Evolutionary conservation across 2,113 vertebrate species (phyloP).

Genomic region (Dicaeum eximium): DNA sequence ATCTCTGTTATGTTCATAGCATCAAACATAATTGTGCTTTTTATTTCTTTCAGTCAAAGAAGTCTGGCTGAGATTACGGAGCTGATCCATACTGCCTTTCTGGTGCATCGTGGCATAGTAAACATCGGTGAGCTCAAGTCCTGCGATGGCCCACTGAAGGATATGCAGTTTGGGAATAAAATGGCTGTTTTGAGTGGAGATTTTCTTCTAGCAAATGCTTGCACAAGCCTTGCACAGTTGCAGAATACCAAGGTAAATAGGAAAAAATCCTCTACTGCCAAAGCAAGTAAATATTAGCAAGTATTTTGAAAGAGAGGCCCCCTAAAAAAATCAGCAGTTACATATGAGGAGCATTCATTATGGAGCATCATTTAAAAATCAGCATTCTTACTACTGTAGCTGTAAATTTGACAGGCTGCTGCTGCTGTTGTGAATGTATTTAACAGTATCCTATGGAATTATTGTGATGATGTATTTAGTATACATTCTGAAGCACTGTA

Average conservation of each 20-base stretch:
- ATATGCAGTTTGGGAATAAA: constrained; percentile 99
- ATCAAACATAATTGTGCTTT: background rate
- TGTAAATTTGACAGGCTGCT: background rate
- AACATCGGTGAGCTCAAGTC: constrained; percentile 87
- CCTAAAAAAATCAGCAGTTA: background rate
- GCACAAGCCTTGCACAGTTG: constrained; percentile 88
- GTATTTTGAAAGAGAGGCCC: background rate
- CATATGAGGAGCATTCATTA: too few relatives aligned
- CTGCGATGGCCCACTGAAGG: constrained; percentile 90
- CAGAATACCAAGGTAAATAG: constrained; percentile 92
- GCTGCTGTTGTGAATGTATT: background rate
- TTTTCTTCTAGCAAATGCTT: constrained; percentile 94
- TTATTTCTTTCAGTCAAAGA: constrained; percentile 83
- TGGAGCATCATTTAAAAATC: background rate
- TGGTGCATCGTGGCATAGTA: constrained; percentile 95
- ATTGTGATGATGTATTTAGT: background rate
- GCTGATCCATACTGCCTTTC: constrained; percentile 94
- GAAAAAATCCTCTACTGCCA: background rate
- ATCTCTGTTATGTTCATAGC: background rate
- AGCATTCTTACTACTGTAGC: background rate
- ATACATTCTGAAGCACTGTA: background rate
- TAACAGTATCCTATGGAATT: background rate
- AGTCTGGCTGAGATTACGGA: constrained; percentile 96
- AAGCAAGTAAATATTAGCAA: background rate
- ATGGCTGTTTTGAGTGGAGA: constrained; percentile 96